Evolutionary conservation across 2,797 vertebrate genomes (phyloP), one percentile per base, ranked within the genome.

Genomic region (Sciaenops ocellatus): DNA sequence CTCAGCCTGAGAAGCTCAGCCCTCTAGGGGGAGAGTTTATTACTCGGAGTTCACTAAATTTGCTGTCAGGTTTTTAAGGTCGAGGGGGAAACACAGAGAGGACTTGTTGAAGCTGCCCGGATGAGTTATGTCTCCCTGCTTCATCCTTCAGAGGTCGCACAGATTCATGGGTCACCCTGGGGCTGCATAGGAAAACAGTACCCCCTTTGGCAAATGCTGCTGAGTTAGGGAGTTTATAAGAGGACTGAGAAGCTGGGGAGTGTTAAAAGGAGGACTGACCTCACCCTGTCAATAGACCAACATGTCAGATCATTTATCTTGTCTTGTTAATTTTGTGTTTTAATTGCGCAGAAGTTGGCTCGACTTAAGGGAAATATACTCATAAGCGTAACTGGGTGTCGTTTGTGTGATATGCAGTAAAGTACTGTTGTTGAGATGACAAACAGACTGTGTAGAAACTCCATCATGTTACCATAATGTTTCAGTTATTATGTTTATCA

Each of bases 21-120:
- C 82, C 93, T 85, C 82, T 46, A 56, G 90, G 85, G 84, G 57
- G 34, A 69, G 79, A 81, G 79, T 91, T 91, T 90, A 90, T 86
- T 90, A 86, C 84, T 79, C 63, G 47, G 79, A 85, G 86, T 89
- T 91, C 86, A 82, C 85, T 87, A 90, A 90, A 93, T 93, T 91
- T 92, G 92, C 85, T 85, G 88, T 80, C 48, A 72, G 83, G 80
- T 85, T 92, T 38, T 92, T 91, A 90, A 88, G 90, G 91, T 90
- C 47, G 77, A 88, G 77, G 52, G 56, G 66, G 59, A 84, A 9
- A 88, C 83, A 90, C 81, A 89, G 79, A 79, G 82, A 81, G 75
- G 78, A 91, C 90, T 93, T 93, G 92, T 94, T 90, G 92, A 90
- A 89, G 88, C 86, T 90, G 86, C 82, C 84, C 22, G 61, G 85